Conservation (phyloP, 2,888 invertebrate species). For the Theretra japonica region DNA sequence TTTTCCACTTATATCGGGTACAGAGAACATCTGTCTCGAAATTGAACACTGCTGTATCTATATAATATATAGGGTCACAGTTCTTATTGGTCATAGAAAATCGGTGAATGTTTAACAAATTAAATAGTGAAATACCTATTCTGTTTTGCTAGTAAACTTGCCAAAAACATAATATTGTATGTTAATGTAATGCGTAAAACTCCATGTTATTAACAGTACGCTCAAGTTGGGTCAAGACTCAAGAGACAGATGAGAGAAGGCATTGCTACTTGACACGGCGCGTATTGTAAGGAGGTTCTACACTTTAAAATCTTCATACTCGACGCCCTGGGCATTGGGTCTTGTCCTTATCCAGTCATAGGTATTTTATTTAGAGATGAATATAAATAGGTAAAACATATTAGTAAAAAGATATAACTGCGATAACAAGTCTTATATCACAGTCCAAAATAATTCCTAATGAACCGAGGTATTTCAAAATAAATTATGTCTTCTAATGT, state of each 20-base stretch:
- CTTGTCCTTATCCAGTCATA: neutral
- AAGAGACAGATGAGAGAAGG: neutral
- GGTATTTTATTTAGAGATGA: neutral
- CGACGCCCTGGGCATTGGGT: neutral
- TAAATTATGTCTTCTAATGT: neutral
- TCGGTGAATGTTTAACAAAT: too few species aligned
- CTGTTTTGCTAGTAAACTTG: too few species aligned
- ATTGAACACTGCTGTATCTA: too few species aligned
- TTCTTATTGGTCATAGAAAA: too few species aligned
- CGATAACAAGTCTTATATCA: neutral
- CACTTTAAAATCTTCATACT: neutral
- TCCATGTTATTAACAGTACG: neutral
- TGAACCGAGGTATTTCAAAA: neutral
- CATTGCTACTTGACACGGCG: conserved; percentile 3
- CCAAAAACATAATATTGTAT: neutral
- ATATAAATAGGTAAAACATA: neutral
- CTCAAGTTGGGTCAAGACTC: neutral
- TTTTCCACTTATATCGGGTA: too few species aligned
- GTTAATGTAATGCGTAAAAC: neutral
- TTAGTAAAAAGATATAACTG: too few species aligned
- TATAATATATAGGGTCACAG: too few species aligned
- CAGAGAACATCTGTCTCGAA: too few species aligned
- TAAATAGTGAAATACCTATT: too few species aligned
- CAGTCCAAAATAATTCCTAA: neutral
- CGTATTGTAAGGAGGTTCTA: neutral